phyloP scores from a whole-genome alignment of 2,888 invertebrate species.

The Craniophora ligustri region DNA sequence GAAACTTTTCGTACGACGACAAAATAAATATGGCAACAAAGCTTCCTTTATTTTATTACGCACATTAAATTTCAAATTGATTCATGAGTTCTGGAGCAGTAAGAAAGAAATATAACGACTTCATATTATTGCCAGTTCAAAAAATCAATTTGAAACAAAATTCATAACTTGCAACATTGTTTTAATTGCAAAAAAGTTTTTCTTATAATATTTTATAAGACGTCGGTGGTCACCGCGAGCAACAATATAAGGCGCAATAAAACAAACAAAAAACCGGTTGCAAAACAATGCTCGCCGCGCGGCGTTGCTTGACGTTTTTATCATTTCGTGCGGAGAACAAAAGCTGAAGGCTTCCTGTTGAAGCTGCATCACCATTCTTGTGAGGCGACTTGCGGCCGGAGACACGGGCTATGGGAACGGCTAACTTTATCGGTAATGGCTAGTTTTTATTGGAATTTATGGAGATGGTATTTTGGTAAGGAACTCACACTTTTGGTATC shows the following conservation, averaged over 20 bases:
- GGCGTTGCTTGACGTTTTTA: conserved; percentile 86
- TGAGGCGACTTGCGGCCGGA: conserved; percentile 67
- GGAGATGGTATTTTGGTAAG: too few relatives aligned
- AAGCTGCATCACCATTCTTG: conserved; percentile 86
- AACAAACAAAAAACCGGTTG: conserved; percentile 76
- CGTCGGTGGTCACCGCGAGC: conserved; percentile 63
- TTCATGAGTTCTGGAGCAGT: conserved; percentile 44
- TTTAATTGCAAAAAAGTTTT: conserved; percentile 59
- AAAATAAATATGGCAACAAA: conserved; percentile 40
- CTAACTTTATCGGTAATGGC: background rate
- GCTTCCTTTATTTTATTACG: conserved; percentile 43
- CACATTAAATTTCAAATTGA: conserved; percentile 54
- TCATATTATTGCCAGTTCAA: conserved; percentile 50
- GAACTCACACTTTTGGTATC: too few relatives aligned
- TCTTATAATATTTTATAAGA: conserved; percentile 52
- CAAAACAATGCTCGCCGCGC: conserved; percentile 82
- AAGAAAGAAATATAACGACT: conserved; percentile 56
- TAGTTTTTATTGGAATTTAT: background rate
- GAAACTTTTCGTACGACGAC: conserved; percentile 19
- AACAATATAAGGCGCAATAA: conserved; percentile 76
- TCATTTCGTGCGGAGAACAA: conserved; percentile 85
- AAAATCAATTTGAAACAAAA: conserved; percentile 58
- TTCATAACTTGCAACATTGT: conserved; percentile 65
- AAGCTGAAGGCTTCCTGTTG: conserved; percentile 87
- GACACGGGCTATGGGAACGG: conserved; percentile 50